phyloP scores from a whole-genome alignment of 2,113 vertebrate genomes.

The Hypocryptadius cinnamomeus region DNA sequence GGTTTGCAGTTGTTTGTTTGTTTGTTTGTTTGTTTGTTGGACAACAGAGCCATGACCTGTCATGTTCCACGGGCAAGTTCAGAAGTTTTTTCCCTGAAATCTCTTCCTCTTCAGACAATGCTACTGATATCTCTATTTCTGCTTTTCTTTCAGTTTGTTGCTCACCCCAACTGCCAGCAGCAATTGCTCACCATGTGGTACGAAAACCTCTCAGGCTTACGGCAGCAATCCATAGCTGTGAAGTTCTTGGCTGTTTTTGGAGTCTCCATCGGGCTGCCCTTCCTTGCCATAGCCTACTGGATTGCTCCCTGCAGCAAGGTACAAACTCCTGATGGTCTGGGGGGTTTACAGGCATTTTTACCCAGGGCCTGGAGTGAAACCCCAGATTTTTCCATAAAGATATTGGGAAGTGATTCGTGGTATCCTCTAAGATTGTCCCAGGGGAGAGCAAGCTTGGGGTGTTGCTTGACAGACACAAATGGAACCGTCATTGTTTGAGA shows the following conservation, averaged over 20 bases:
- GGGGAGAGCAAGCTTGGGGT: background rate
- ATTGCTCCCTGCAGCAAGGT: conserved; percentile 97
- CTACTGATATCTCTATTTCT: background rate
- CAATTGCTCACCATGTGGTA: conserved; percentile 97
- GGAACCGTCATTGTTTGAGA: background rate
- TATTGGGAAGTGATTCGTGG: background rate
- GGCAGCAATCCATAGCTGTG: conserved; percentile 93
- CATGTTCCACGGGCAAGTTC: background rate
- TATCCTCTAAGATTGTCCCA: background rate
- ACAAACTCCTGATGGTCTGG: conserved; percentile 42
- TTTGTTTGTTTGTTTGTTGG: background rate
- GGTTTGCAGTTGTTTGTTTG: background rate
- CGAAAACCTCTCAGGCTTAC: conserved; percentile 90
- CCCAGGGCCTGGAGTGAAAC: background rate
- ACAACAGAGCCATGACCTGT: background rate
- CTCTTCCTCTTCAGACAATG: background rate
- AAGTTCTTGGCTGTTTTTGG: conserved; percentile 95
- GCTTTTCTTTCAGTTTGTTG: conserved; percentile 83
- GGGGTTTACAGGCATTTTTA: background rate
- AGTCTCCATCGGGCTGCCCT: conserved; percentile 89
- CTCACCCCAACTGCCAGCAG: conserved; percentile 98
- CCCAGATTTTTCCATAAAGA: background rate
- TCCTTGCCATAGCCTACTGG: conserved; percentile 96
- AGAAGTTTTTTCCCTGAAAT: background rate
- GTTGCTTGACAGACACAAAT: background rate